phyloP scores from a whole-genome alignment of 2,113 vertebrate genomes.

The Chauna torquata region DNA sequence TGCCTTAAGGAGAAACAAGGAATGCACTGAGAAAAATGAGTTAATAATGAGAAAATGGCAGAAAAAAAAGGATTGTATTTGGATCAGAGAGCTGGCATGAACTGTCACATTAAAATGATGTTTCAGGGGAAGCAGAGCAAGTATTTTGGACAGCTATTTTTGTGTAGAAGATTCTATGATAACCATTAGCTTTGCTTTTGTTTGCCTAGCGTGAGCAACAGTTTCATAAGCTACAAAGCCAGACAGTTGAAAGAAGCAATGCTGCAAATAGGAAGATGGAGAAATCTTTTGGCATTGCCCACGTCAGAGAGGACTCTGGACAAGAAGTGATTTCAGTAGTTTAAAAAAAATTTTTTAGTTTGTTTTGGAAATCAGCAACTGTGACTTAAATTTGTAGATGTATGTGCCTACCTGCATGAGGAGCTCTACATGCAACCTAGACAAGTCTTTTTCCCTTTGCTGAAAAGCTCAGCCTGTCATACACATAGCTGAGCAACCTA shows the following conservation, averaged over 20 bases:
- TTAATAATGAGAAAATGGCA: conserved; percentile 60
- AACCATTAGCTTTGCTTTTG: not conserved
- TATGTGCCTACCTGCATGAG: not conserved
- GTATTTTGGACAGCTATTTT: conserved; percentile 43
- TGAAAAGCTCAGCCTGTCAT: not conserved
- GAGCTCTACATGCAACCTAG: not conserved
- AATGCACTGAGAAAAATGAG: conserved; percentile 44
- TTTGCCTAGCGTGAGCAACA: not conserved
- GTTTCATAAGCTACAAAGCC: not conserved
- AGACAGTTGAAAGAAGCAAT: not conserved
- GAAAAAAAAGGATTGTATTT: conserved; percentile 27
- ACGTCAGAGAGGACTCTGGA: not conserved
- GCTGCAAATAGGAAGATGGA: not conserved
- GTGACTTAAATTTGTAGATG: not conserved
- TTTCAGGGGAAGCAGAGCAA: conserved; percentile 20
- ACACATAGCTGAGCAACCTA: not conserved
- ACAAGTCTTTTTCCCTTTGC: not conserved
- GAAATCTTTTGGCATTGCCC: not conserved
- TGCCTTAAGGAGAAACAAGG: conserved; percentile 63
- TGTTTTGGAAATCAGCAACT: not conserved
- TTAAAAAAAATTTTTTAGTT: not conserved
- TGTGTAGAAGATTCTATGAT: not conserved
- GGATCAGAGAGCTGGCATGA: not conserved
- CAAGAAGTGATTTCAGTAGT: not conserved
- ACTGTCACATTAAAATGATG: conserved; percentile 32